Evolutionary conservation across 2,888 invertebrate species (phyloP), one percentile per base, ranked within the genome.

Genomic region (Slavum lentiscoides): DNA sequence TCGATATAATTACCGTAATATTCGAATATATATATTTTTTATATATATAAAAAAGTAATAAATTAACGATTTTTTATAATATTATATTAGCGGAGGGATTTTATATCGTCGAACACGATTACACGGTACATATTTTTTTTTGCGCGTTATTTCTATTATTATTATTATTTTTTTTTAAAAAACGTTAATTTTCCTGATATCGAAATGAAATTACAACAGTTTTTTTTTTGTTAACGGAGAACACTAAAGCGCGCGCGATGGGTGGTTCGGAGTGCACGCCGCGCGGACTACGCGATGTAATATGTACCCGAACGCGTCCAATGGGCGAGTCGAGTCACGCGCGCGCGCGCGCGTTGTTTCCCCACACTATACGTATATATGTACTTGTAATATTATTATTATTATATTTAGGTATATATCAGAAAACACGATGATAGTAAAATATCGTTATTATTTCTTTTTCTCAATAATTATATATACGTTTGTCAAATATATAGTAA

Each of bases 291-390:
- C n/a, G n/a, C 30, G 43, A 21, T 30, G 62, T n/a, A n/a, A n/a
- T n/a, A n/a, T n/a, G 9, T 39, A 8, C 58, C 23, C 30, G 4
- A 55, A 59, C 59, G 68, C 59, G 30, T 76, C 5, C 61, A 62
- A 70, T 70, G 77, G 77, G 77, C 77, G 70, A 77, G 77, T 77
- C 70, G 21, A 70, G 70, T 77, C 77, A 77, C 70, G 77, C 74
- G 58, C 66, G 53, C 69, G 19, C 21, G 49, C 9, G 13, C 59
- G 8, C 2, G 6, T 19, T 49, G 9, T 21, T 1, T 43, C 43
- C 9, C 9, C n/a, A 49, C 21, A 19, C n/a, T 64, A 37, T 30
- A 21, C n/a, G 21, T 61, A 73, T 49, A 62, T 64, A 64, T 64
- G n/a, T n/a, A n/a, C n/a, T n/a, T n/a, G n/a, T 30, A 30, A 2